Conservation (phyloP, 2,113 vertebrate species). For the Odontophorus gujanensis region DNA sequence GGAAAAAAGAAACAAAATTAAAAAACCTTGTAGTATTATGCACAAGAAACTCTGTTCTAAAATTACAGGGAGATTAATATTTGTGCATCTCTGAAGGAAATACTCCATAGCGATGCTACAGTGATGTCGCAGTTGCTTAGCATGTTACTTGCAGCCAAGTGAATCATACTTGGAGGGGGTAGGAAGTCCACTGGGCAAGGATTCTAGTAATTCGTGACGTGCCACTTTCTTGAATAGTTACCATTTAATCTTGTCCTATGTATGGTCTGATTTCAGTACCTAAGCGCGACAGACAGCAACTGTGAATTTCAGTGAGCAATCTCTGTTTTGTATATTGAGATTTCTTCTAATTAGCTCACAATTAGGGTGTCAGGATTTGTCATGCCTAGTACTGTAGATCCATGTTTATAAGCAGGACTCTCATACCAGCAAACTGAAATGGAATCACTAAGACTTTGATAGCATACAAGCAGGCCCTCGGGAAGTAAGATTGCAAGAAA, state of each 20-base stretch:
- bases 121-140: background rate
- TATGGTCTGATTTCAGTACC: background rate
- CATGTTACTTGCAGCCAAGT: background rate
- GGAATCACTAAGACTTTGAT: background rate
- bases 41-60: background rate
- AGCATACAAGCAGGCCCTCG: background rate
- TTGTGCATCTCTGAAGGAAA: background rate
- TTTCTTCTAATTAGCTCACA: background rate
- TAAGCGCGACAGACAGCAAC: background rate
- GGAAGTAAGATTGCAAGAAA: background rate
- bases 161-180: background rate
- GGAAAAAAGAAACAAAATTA: background rate
- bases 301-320: background rate
- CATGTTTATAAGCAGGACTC: background rate
- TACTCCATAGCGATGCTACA: background rate
- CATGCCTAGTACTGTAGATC: accelerated
- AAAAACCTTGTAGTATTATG: background rate
- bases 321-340: background rate
- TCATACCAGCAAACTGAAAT: background rate
- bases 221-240: background rate
- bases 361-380: background rate
- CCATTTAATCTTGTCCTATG: background rate
- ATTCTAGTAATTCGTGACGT: background rate
- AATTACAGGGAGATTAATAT: background rate
- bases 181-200: background rate